These are phyloP conservation scores for Steatocranus sp. DNA, from an alignment of 2,797 vertebrate genomes.

Conservation along the genomic window DNA sequence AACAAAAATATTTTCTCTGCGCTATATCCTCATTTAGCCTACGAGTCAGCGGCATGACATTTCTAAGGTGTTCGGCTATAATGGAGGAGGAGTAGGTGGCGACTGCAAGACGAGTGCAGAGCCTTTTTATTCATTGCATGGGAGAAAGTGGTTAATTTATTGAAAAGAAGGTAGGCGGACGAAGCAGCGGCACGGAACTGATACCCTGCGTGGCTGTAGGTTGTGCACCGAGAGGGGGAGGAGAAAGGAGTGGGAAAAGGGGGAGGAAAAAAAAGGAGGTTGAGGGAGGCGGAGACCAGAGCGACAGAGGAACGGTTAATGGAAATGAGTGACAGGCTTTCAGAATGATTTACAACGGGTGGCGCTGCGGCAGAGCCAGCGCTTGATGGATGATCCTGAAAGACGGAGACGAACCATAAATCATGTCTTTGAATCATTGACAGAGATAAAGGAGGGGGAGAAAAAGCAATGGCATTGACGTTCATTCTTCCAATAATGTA, in stretches of 20 bases:
- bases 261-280: slow-evolving; percentile 27
- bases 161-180: slow-evolving; percentile 77
- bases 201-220: slow-evolving; percentile 74
- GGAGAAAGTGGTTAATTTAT: slow-evolving; percentile 79
- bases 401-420: slow-evolving; percentile 99
- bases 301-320: slow-evolving; percentile 90
- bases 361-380: slow-evolving; percentile 94
- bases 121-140: slow-evolving; percentile 69
- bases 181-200: slow-evolving; percentile 75
- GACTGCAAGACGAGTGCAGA: slow-evolving; percentile 42
- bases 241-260: slow-evolving; percentile 13
- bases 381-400: slow-evolving; percentile 99
- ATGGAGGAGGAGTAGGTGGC: slow-evolving; percentile 72
- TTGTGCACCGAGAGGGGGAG: slow-evolving; percentile 60
- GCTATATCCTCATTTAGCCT: slow-evolving; percentile 64
- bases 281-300: slow-evolving; percentile 74
- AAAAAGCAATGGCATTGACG: slow-evolving; percentile 97
- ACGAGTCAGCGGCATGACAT: slow-evolving; percentile 58
- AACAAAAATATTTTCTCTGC: slow-evolving; percentile 56
- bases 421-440: slow-evolving; percentile 99
- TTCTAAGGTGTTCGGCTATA: slow-evolving; percentile 67
- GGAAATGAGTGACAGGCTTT: slow-evolving; percentile 99
- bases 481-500: slow-evolving; percentile 99
- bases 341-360: slow-evolving; percentile 99
- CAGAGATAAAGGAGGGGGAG: slow-evolving; percentile 99